These are phyloP conservation scores for Halictus rubicundus DNA, from an alignment of 1,140 invertebrate species.

Conservation along the genomic window DNA sequence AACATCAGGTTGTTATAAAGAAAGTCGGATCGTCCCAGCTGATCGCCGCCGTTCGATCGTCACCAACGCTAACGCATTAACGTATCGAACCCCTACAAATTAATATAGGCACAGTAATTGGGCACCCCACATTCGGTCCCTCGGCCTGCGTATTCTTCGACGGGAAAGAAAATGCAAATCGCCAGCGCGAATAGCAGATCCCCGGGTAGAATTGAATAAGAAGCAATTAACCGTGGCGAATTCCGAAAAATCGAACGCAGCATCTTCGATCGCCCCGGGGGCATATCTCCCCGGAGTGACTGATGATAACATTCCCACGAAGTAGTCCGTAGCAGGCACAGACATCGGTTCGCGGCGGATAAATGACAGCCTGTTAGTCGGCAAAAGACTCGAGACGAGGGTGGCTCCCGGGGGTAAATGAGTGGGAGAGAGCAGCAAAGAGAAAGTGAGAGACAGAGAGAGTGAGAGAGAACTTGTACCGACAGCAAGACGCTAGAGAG, in stretches of 20 bases:
- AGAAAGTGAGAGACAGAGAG: slow-evolving; percentile 39
- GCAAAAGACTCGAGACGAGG: slow-evolving; percentile 62
- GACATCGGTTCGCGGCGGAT: slow-evolving; percentile 62
- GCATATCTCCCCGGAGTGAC: slow-evolving; percentile 7
- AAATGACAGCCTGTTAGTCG: slow-evolving; percentile 65
- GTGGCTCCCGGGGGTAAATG: slow-evolving; percentile 58
- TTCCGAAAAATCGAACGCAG: background rate
- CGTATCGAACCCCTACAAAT: too few relatives aligned
- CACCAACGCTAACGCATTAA: too few relatives aligned
- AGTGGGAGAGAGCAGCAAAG: slow-evolving; percentile 20
- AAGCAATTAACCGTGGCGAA: background rate
- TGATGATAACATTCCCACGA: slow-evolving; percentile 50
- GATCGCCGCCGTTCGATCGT: too few relatives aligned
- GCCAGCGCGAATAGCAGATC: too few relatives aligned
- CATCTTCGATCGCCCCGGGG: background rate
- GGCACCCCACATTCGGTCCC: too few relatives aligned
- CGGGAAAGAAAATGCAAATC: too few relatives aligned
- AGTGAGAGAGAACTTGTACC: slow-evolving; percentile 29
- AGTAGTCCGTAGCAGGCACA: slow-evolving; percentile 46
- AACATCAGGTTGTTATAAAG: too few relatives aligned
- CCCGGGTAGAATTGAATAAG: background rate
- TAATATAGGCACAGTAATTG: too few relatives aligned
- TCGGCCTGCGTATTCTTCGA: too few relatives aligned
- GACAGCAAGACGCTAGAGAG: too few relatives aligned
- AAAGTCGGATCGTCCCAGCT: too few relatives aligned